These are phyloP conservation scores for Trissolcus brochymenae DNA, from an alignment of 2,888 invertebrate genomes.

Conservation along the genomic window DNA sequence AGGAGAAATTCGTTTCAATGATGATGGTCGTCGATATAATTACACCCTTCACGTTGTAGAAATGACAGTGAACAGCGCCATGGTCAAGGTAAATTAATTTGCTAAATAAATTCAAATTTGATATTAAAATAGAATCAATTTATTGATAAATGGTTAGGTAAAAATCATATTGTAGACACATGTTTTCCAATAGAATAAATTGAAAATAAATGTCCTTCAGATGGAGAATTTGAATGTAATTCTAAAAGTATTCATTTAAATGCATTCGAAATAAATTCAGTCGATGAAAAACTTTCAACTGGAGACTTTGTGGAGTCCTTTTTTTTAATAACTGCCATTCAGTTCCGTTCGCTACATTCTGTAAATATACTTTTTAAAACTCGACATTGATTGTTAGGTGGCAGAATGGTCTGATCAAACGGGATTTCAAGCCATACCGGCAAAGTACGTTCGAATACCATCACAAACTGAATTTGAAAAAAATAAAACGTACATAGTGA, in stretches of 20 bases:
- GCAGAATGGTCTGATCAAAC: conserved; percentile 91
- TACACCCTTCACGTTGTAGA: conserved; percentile 93
- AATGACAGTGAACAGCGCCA: conserved; percentile 95
- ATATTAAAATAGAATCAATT: neutral
- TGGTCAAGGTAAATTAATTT: conserved; percentile 84
- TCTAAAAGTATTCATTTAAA: too few relatives aligned
- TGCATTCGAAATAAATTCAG: too few relatives aligned
- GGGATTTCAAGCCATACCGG: conserved; percentile 85
- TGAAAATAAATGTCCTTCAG: too few relatives aligned
- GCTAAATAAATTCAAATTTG: neutral
- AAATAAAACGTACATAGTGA: conserved; percentile 91
- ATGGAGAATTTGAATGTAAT: too few relatives aligned
- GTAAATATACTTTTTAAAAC: conserved; percentile 1
- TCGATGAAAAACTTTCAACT: too few relatives aligned
- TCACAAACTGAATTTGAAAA: conserved; percentile 85
- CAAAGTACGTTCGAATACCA: conserved; percentile 85
- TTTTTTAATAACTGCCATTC: too few relatives aligned
- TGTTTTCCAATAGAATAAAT: too few relatives aligned
- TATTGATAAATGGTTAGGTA: neutral
- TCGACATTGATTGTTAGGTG: conserved; percentile 78
- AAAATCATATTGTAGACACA: too few relatives aligned
- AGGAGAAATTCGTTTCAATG: conserved; percentile 93
- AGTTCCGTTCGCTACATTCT: too few relatives aligned
- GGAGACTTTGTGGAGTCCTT: too few relatives aligned
- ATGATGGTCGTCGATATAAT: conserved; percentile 91